Percentiles rank a stretch among this genome's conserved stretches.
These are phyloP conservation scores for Acrocephalus arundinaceus DNA, from an alignment of 2,113 vertebrate genomes.

Conservation along the genomic window DNA sequence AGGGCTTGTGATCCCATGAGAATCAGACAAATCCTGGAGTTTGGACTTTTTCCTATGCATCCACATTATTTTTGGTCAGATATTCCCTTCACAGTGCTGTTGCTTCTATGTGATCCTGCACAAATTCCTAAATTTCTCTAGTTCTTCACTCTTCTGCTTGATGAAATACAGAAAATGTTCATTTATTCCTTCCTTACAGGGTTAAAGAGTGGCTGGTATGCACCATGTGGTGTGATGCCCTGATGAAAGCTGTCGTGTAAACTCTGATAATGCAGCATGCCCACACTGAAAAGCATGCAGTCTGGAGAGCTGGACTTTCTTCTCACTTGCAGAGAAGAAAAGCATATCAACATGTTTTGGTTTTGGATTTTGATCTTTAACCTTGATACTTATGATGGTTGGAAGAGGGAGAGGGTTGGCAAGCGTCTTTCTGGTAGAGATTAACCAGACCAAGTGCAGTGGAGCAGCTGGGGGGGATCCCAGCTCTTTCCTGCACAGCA, in stretches of 20 bases:
- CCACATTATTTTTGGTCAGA: not conserved
- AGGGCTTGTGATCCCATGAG: not conserved
- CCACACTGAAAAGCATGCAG: constrained; percentile 14
- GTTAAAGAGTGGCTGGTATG: not conserved
- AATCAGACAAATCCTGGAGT: not conserved
- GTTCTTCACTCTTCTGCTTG: not conserved
- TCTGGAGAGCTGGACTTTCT: not conserved
- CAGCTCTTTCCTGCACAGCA: not conserved
- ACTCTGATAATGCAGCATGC: constrained; percentile 9
- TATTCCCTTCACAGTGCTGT: not conserved
- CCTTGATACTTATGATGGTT: not conserved
- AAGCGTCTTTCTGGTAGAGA: constrained; percentile 29
- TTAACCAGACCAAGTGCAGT: constrained; percentile 37
- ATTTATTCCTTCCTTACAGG: not conserved
- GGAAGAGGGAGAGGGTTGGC: constrained; percentile 31
- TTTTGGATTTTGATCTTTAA: constrained; percentile 55
- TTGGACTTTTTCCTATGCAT: not conserved
- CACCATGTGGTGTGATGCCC: not conserved
- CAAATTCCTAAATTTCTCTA: not conserved
- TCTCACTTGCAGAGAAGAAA: constrained; percentile 24
- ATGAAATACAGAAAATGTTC: not conserved
- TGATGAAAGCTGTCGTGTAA: not conserved
- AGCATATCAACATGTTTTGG: constrained; percentile 43
- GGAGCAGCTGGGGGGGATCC: constrained; percentile 56
- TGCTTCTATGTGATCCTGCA: not conserved